Evolutionary conservation across 2,888 invertebrate genomes (phyloP), one percentile per base, ranked within the genome.

Genomic region (Meiosimyza decipiens): DNA sequence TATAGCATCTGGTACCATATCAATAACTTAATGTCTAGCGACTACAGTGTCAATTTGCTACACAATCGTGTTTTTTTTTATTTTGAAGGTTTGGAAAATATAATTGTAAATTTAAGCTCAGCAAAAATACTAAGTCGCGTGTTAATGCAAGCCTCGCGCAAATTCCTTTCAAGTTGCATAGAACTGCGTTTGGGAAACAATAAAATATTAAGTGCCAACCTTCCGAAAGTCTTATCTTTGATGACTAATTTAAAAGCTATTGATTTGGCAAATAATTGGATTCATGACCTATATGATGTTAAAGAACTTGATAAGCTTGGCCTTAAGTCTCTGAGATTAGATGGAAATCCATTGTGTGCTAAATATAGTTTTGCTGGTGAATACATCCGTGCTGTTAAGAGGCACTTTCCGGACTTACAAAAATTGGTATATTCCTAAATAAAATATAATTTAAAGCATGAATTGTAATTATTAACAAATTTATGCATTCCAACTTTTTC

Each of bases 231-330:
- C 0, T 76, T 85, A n/a, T 73, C 79, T 0, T 73, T 82, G 57
- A 80, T 86, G 80, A 77, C 76, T 2, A 81, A 80, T 49, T 75
- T 85, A 55, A 81, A 81, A 52, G 85, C 83, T 1, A 68, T 85
- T n/a, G 86, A 85, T 71, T 76, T 85, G 57, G 77, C 82, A 3
- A 78, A 80, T 49, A 85, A 85, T 73, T 83, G 83, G 83, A 80
- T 85, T 16, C 76, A 80, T 16, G 78, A 81, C 13, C 75, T 85
- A 28, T 60, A 78, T 33, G 78, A 79, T 12, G 79, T 85, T 11
- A 77, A 78, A 63, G 78, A 81, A 6, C 68, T 85, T 1, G 78
- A 80, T 11, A 76, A 77, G 16, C 74, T 86, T 13, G 80, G 80
- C 0, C 71, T 85, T 5, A 85, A 81, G 68, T 81, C 84, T 0